Evolutionary conservation across 2,113 vertebrate genomes (phyloP), one percentile per base, ranked within the genome.

Genomic region (Anser brachyrhynchus): DNA sequence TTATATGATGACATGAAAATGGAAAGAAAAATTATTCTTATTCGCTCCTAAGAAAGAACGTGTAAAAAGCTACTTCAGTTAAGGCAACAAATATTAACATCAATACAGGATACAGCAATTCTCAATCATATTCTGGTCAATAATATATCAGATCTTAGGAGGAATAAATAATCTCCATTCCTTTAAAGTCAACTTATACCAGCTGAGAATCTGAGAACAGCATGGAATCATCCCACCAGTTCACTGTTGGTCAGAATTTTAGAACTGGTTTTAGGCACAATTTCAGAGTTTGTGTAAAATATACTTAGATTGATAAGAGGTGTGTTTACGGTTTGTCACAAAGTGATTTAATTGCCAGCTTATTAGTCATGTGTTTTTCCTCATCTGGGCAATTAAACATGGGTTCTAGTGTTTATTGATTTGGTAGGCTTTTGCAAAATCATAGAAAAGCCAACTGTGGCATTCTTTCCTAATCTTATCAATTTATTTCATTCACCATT

Each of bases 171-270:
- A 94, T 44, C 14, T 8, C 23, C 73, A 62, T 39, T 92, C 62
- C 74, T 82, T 76, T 93, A 66, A 85, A 91, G 75, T 64, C 85
- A 91, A 59, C 89, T 80, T 67, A 35, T 41, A 87, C 43, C 39
- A 79, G 29, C 9, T 70, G 28, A 84, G 66, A 87, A 85, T 17
- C 39, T 41, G 35, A 65, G 18, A 71, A 39, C 33, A 84, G 3
- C 22, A 21, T 20, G 29, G 43, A 76, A 85, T 7, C 51, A 73
- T n/a, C 31, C 33, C 59, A 77, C 10, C 11, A 33, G 22, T 69
- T 65, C 39, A 39, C 0, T 20, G 41, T 13, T 37, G 57, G 54
- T 6, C 5, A 55, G 49, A 81, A 87, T 71, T 74, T 80, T 51
- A 77, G 76, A 77, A 41, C 13, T 26, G 14, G 10, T 74, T 88